Base-by-base conservation (phyloP, 1,140 invertebrate genomes). In the Oedothorax gibbosus region DNA sequence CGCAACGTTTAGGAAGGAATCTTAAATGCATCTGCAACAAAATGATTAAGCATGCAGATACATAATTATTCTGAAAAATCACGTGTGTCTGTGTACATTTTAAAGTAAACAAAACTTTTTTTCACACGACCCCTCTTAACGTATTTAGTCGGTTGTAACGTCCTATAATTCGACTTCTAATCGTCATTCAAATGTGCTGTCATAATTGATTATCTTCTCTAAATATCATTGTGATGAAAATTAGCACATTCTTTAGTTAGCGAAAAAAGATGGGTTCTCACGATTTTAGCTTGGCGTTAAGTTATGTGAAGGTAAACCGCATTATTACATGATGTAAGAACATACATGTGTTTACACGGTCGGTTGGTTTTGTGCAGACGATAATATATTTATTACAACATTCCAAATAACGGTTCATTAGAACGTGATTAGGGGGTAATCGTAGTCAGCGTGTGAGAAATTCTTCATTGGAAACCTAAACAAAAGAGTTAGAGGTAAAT, bases 351-450 rank as follows among this genome's bases (percentile, higher is more conserved):
- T 79, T 68, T 35, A 57, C 75, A 62, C 64, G 68, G 53, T 49
- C 51, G 15, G 35, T n/a, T 66, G 60, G 35, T 2, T 18, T 49
- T 15, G 14, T 57, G 72, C 15, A 75, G 35, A 35, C 35, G 35
- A 68, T 12, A 20, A 68, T 21, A 68, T 68, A 75, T 15, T 57
- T 71, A 15, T 20, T 66, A 21, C 9, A 51, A 73, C 68, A 83
- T 83, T 75, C 81, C 51, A 18, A 18, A 66, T 83, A 83, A 83
- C 81, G 81, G 69, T 57, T 83, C 20, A 82, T 82, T 82, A 60
- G 56, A 53, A 71, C 54, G 20, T 35, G 35, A 35, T 35, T 35
- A 35, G 35, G 35, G 35, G 35, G 35, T 35, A 35, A 35, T 35
- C 35, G 35, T 35, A 5, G 35, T 35, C 35, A 5, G 1, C 35